Conservation (phyloP, 2,888 invertebrate genomes). For the Drosophila helvetica region DNA sequence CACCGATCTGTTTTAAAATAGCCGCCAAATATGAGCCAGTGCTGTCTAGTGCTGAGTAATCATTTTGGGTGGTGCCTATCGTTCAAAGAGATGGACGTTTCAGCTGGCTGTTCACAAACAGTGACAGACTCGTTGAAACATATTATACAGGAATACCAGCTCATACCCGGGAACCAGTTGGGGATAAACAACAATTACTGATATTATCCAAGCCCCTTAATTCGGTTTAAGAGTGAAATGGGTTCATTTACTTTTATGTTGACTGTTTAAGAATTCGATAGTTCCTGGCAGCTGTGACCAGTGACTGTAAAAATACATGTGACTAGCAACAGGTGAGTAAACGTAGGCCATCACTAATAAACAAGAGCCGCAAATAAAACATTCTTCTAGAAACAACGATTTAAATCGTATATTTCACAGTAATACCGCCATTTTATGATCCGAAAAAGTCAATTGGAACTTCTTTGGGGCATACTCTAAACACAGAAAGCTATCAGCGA, state of each 20-base stretch:
- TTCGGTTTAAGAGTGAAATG: too few species aligned
- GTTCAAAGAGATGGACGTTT: neutral
- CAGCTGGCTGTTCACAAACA: neutral
- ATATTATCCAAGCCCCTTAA: too few species aligned
- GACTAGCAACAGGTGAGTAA: conserved; percentile 2
- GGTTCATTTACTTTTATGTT: too few species aligned
- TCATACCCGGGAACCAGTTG: too few species aligned
- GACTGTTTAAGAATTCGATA: too few species aligned
- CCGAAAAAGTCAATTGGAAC: neutral
- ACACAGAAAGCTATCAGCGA: neutral
- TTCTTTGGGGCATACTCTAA: fast-evolving
- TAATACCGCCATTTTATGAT: neutral
- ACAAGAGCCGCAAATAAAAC: neutral
- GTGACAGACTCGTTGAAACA: too few species aligned
- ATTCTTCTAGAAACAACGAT: neutral
- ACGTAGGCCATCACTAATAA: neutral
- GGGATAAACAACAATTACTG: too few species aligned
- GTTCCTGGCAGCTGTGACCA: too few species aligned
- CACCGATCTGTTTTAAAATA: conserved; percentile 1
- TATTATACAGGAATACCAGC: too few species aligned
- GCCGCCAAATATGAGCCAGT: conserved; percentile 2
- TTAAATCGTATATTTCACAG: neutral
- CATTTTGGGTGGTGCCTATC: neutral
- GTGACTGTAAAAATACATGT: too few species aligned
- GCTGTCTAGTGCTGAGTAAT: neutral